Evolutionary conservation across 2,797 vertebrate species (phyloP), one percentile per base, ranked within the genome.

Genomic region (Vespertilio murinus): DNA sequence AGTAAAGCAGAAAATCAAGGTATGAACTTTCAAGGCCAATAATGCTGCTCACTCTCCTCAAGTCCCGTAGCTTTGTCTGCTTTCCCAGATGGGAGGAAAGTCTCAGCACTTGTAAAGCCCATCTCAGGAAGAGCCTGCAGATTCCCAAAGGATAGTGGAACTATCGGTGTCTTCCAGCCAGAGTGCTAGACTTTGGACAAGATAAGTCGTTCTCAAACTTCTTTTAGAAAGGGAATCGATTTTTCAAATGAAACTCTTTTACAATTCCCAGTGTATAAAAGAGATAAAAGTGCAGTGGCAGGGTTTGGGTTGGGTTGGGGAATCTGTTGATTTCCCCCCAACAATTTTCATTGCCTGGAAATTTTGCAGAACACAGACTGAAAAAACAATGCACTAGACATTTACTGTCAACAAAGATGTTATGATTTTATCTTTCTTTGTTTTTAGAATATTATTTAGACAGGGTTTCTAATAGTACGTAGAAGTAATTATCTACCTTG

Each of bases 1-100:
- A 95, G 95, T 75, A 91, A 92, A 95, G 94, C 95, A 95, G 93
- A 95, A 96, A 91, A 96, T 94, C 87, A 90, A 92, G 84, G 74
- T 18, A 20, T 56, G 87, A 85, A 94, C 91, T 92, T 93, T 94
- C 91, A 93, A 95, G 94, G 78, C 95, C 91, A 94, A 0, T 49
- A 64, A 67, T 56, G 64, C 69, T 74, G 23, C 45, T 96, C 28
- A 33, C 5, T 92, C n/a, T 88, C 28, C 78, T 95, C 78, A 90
- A 85, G 69, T 88, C 28, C 2, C 33, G 77, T 49, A 81, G 69
- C 91, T 89, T 77, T 11, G 11, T 0, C 2, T 81, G 52, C 54
- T 92, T 84, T 89, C 59, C 22, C 33, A 42, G 71, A 80, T 11
- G 81, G 83, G 33, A 90, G 35, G 47, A 64, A 56, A 71, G 56